Evolutionary conservation across 2,888 invertebrate genomes (phyloP), one percentile per base, ranked within the genome.

Genomic region (Nemotelus nigrinus): DNA sequence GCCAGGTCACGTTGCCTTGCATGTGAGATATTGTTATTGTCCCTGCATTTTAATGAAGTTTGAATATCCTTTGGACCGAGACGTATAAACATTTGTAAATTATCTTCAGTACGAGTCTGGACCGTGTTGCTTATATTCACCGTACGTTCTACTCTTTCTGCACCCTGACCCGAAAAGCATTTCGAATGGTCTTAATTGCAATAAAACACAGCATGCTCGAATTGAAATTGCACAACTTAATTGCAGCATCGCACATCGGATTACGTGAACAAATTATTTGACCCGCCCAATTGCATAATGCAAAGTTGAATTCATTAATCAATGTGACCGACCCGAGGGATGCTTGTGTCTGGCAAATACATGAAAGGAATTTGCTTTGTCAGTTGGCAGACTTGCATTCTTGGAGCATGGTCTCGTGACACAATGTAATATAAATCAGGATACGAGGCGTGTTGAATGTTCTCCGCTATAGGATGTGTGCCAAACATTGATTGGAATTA

Each of bases 201-300:
- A 70, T 53, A 55, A 70, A 55, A 53, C 70, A 39, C 39, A 2
- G 8, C 25, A 63, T 43, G 44, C 70, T 55, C n/a, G 39, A 68
- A 47, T 44, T 39, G 10, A 10, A 68, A 53, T 68, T 50, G 68
- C 39, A 39, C 47, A 55, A 47, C 50, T 70, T 53, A 65, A 65
- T 55, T 53, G 43, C 53, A 39, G 41, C 6, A 70, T 43, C 8
- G 25, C 43, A 10, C 10, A 2, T 8, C 53, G n/a, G 43, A 41
- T 41, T 41, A 3, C 10, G 10, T 70, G 25, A 6, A 50, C 43
- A 43, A 60, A 55, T 55, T n/a, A 41, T 10, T 3, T 25, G 41
- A 53, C 39, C 53, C 53, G 53, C 55, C 70, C 55, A 70, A 70
- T 70, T 53, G 70, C 53, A 70, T 70, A 53, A 53, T 70, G 70